Conservation (phyloP, 2,888 invertebrate genomes). For the Troides oblongomaculatus region DNA sequence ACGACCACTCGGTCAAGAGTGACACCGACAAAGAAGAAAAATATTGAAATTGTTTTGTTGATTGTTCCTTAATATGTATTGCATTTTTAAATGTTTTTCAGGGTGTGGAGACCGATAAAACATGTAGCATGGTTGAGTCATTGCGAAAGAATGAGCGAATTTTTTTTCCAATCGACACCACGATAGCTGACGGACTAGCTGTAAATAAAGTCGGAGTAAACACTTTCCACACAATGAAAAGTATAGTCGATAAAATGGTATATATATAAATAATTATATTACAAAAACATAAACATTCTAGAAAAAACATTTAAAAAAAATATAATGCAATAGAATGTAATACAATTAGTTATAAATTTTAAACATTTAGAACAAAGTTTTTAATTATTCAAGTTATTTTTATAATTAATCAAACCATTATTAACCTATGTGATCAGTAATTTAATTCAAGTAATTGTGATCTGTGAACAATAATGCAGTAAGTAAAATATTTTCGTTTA, state of each 20-base stretch:
- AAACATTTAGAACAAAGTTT: too few species aligned
- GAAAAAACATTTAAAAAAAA: neutral
- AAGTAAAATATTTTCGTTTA: too few species aligned
- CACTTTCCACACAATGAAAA: slow-evolving; percentile 62
- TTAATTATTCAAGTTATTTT: too few species aligned
- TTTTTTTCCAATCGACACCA: slow-evolving; percentile 81
- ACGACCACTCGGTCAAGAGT: too few species aligned
- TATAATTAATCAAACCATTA: too few species aligned
- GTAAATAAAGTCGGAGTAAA: slow-evolving; percentile 66
- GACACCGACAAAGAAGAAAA: too few species aligned
- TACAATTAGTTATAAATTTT: neutral
- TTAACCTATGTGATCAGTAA: too few species aligned
- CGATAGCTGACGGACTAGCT: slow-evolving; percentile 89
- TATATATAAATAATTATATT: neutral
- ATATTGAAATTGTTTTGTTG: too few species aligned
- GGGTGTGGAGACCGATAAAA: slow-evolving; percentile 68
- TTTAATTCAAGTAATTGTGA: too few species aligned
- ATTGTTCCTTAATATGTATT: neutral
- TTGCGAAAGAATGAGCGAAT: slow-evolving; percentile 86
- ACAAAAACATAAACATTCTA: neutral
- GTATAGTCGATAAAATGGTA: slow-evolving; percentile 72
- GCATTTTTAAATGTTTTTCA: slow-evolving; percentile 36
- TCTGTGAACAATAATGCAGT: too few species aligned
- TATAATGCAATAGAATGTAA: neutral
- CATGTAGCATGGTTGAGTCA: slow-evolving; percentile 64